These are phyloP conservation scores for Pollenia angustigena DNA, from an alignment of 2,888 invertebrate genomes.

Conservation along the genomic window DNA sequence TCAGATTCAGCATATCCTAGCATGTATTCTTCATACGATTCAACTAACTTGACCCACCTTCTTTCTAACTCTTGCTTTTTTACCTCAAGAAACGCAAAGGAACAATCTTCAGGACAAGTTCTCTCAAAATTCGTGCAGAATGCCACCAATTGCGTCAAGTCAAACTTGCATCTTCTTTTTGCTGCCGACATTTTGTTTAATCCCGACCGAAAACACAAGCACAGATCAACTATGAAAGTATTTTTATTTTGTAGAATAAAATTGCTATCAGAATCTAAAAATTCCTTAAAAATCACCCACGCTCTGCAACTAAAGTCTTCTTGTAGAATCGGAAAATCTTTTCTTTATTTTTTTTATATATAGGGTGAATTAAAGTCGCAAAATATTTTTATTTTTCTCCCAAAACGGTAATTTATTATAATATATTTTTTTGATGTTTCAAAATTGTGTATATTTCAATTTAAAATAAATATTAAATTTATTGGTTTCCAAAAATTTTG, in stretches of 20 bases:
- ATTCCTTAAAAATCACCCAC: not conserved
- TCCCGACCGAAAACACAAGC: not conserved
- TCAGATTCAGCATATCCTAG: not conserved
- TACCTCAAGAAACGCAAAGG: not conserved
- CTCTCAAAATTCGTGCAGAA: not conserved
- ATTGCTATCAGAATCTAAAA: not conserved
- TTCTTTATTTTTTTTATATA: no score
- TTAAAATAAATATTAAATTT: no score
- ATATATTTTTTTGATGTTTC: no score
- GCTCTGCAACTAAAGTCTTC: not conserved
- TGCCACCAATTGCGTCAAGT: not conserved
- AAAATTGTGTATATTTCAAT: no score
- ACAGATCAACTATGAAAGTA: not conserved
- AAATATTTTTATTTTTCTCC: no score
- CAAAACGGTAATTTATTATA: no score
- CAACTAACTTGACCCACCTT: conserved; percentile 1
- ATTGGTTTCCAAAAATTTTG: no score
- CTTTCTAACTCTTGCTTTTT: not conserved
- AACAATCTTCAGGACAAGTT: not conserved
- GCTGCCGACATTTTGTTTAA: not conserved
- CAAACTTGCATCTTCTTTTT: conserved; percentile 7
- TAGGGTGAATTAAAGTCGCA: no score
- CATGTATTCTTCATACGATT: conserved; percentile 14
- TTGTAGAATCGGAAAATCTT: not conserved
- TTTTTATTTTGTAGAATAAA: not conserved